Evolutionary conservation across 2,113 vertebrate genomes (phyloP), one percentile per base, ranked within the genome.

Genomic region (Trematocara unimaculatum): DNA sequence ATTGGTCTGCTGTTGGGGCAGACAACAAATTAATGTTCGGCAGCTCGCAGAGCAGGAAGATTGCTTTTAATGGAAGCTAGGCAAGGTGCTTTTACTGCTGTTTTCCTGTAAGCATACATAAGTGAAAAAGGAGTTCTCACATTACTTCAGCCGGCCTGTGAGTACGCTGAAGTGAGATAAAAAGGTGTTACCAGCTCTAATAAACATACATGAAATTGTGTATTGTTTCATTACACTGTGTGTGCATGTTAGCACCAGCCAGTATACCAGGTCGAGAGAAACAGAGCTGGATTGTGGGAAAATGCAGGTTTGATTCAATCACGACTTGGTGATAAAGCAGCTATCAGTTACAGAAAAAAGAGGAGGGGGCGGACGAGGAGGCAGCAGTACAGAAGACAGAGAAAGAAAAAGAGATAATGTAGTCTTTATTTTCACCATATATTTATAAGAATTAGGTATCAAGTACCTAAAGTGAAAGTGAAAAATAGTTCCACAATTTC

Each of bases 291-390:
- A 85, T 83, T 83, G 92, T 87, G 56, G 74, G 87, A 92, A 91
- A 92, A 93, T 92, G 88, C 86, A 88, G 89, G 85, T 91, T 84
- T 94, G 85, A 95, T 94, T 95, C 70, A 89, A 94, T 96, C 89
- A 90, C 3, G 14, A 17, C 35, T 40, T 84, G 81, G 91, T 94
- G 90, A 93, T 93, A 87, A 94, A 94, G 89, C 90, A 84, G 84
- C 92, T 86, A 91, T 94, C 91, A 89, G 94, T 92, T 90, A 92
- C 92, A 87, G 83, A 89, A 77, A 87, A 84, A 88, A 87, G 49
- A 81, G 54, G 47, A 70, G 58, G 74, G 5, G 29, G 58, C 60
- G 13, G 4, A 49, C 64, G 54, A 62, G 64, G 49, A 40, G 62
- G 62, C 42, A 3, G 51, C 20, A 31, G 55, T 2, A 67, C 82